Evolutionary conservation across 2,888 invertebrate genomes (phyloP).

Genomic region (Phalera bucephala): DNA sequence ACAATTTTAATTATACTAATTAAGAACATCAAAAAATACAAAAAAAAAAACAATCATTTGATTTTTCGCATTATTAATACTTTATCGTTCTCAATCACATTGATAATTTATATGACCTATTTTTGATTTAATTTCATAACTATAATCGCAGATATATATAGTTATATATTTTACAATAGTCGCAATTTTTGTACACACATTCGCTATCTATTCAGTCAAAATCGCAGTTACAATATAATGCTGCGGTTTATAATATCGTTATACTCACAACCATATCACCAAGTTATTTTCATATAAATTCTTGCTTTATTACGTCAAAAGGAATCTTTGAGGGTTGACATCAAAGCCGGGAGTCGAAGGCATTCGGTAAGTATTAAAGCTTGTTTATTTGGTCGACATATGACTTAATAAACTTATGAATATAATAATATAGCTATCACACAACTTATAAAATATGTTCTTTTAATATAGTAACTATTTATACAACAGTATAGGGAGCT

Average conservation of each 20-base stretch:
- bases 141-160: no score
- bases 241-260: background rate
- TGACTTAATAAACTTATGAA: slow-evolving; percentile 56
- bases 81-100: no score
- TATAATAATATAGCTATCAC: slow-evolving; percentile 69
- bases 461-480: slow-evolving; percentile 29
- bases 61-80: no score
- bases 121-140: no score
- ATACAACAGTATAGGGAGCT: slow-evolving; percentile 39
- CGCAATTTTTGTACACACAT: no score
- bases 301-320: background rate
- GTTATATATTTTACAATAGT: no score
- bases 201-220: background rate
- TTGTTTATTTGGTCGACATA: slow-evolving; percentile 65
- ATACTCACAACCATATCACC: slow-evolving; percentile 1
- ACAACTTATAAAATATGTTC: slow-evolving; percentile 54
- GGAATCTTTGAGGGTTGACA: slow-evolving; percentile 2
- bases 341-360: slow-evolving; percentile 4
- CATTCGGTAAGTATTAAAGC: slow-evolving; percentile 56
- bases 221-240: background rate
- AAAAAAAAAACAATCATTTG: no score
- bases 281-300: slow-evolving; percentile 1
- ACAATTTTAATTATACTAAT: no score
- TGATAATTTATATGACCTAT: no score
- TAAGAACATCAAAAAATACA: no score